phyloP scores from a whole-genome alignment of 2,888 invertebrate species.

The Drosophila mercatorum region DNA sequence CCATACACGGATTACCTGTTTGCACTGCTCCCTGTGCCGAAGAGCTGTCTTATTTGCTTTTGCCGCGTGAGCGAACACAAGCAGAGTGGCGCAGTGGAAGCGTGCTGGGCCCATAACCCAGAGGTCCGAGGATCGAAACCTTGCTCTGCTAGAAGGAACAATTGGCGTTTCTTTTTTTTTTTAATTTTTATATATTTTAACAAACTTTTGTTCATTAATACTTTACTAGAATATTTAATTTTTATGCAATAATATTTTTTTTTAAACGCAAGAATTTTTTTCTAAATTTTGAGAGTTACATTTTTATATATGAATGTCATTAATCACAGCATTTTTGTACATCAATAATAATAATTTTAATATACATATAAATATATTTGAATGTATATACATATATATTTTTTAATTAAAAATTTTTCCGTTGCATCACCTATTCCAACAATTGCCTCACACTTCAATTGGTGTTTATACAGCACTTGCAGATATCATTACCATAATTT shows the following conservation, averaged over 20 bases:
- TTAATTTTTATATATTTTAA: not conserved
- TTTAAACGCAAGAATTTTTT: no score
- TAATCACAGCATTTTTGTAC: not conserved
- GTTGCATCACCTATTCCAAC: not conserved
- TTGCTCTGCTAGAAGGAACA: conserved; percentile 52
- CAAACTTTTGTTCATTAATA: not conserved
- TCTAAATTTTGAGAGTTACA: no score
- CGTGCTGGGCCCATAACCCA: conserved; percentile 66
- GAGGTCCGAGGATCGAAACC: conserved; percentile 66
- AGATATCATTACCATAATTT: conserved; percentile 9
- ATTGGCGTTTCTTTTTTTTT: not conserved
- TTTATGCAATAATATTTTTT: not conserved
- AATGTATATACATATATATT: no score
- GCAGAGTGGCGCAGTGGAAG: conserved; percentile 65
- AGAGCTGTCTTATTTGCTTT: not conserved
- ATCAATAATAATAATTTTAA: not conserved
- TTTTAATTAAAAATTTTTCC: not conserved
- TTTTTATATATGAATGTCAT: no score
- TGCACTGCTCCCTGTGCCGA: not conserved
- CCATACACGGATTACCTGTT: not conserved
- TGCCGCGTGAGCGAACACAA: not conserved
- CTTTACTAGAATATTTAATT: not conserved
- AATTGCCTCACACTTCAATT: conserved; percentile 1
- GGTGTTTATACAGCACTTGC: not conserved
- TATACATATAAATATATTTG: no score